These are phyloP conservation scores for Oncorhynchus masou DNA, from an alignment of 2,113 vertebrate genomes.

Conservation along the genomic window DNA sequence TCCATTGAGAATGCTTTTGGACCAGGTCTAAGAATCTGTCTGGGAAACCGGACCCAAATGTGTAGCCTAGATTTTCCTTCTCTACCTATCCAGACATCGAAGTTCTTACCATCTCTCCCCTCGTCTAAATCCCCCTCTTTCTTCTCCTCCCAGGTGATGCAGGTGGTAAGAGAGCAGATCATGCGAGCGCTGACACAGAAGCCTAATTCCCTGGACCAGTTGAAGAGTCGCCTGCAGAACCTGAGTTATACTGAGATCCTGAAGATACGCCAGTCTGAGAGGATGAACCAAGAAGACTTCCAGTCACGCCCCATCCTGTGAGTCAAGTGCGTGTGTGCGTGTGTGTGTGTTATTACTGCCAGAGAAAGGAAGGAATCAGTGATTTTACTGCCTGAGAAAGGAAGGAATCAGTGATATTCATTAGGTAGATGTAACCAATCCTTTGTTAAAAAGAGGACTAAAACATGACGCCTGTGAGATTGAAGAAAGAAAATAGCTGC, in stretches of 20 bases:
- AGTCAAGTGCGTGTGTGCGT: slow-evolving; percentile 50
- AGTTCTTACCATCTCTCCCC: slow-evolving; percentile 1
- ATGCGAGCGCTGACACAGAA: slow-evolving; percentile 95
- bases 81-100: background rate
- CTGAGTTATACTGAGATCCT: slow-evolving; percentile 99
- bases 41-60: background rate
- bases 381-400: too few species aligned
- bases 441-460: too few species aligned
- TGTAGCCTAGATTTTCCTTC: background rate
- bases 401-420: background rate
- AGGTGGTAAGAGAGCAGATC: slow-evolving; percentile 99
- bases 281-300: slow-evolving; percentile 99
- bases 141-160: slow-evolving; percentile 85
- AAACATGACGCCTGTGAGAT: too few species aligned
- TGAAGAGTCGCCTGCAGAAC: slow-evolving; percentile 98
- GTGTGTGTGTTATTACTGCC: too few species aligned
- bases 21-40: background rate
- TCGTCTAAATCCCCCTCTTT: background rate
- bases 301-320: slow-evolving; percentile 97
- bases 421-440: background rate
- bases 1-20: too few species aligned
- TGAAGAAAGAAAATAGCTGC: background rate
- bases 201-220: slow-evolving; percentile 99
- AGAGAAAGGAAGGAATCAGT: too few species aligned
- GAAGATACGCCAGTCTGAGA: slow-evolving; percentile 98